Base-by-base conservation (phyloP, 2,113 vertebrate genomes). In the Polypterus senegalus region DNA sequence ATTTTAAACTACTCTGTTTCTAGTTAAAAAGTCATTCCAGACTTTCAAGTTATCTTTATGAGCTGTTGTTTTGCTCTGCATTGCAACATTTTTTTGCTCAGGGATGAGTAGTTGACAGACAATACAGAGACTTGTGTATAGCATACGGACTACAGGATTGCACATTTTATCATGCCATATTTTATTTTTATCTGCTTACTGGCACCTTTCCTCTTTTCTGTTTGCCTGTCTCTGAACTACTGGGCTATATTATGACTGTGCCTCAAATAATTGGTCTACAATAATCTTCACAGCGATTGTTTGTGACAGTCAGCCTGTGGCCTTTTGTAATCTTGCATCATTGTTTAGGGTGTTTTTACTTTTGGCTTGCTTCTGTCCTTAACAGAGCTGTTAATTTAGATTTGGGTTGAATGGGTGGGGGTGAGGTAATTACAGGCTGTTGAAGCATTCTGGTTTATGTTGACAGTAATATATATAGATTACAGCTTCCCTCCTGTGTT, bases 381-480 rank as follows among this genome's bases (percentile, higher is more conserved):
- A 44, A 3, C 27, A 11, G 9, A 45, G 49, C 9, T 45, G 51
- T 53, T 9, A 45, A 52, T 46, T 61, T 61, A n/a, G 5, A 53
- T 61, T 54, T 61, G 45, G 49, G 44, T 46, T 61, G 51, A 5
- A 47, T 9, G 46, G 11, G 11, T 5, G 45, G 4, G 46, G 48
- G 9, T n/a, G 11, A 3, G 48, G 11, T 61, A 61, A 61, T 49
- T 58, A 49, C 6, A 61, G 48, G 53, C 61, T 48, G 61, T 8
- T 8, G 9, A 46, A 48, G 53, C 10, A 49, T 54, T 54, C 51
- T 46, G 49, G 49, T 55, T 10, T 47, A n/a, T 47, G 47, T 52
- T 57, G 47, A 3, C 51, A 52, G 10, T 52, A 52, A 4, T 52
- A 10, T 8, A 52, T 52, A 52, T 63, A 43, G 46, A 63, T 54